Base-by-base conservation (phyloP, 1,140 invertebrate species). In the Aethina tumida region DNA sequence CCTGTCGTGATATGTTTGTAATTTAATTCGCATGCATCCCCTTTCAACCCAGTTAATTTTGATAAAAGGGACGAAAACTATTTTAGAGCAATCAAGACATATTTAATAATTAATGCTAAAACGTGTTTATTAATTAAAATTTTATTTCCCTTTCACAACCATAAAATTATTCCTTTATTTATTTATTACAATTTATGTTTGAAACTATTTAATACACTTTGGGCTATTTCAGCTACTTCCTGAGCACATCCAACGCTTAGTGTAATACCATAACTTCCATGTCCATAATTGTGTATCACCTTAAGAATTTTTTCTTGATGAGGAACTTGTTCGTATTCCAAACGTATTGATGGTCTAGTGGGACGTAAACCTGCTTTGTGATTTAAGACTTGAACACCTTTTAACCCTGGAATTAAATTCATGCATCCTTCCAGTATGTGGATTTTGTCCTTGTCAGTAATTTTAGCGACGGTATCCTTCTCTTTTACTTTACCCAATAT, bases 211-310 rank as follows among this genome's bases (percentile, higher is more conserved):
- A n/a, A n/a, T n/a, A n/a, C 36, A 24, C 48, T 43, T 41, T 64
- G 50, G 10, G 74, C 50, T 21, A 76, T 50, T 8, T 70, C 45
- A 0, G 76, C 58, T 0, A 79, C 79, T 33, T 86, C 69, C 8
- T 64, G 49, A 26, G 80, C 85, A 65, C 85, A 91, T 14, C 89
- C 88, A 81, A 84, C 87, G 48, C 70, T 73, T 2, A 92, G 49
- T 1, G 88, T 90, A 1, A 95, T 71, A 1, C 90, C 91, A 47
- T 79, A 79, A 30, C 89, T 88, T 18, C 89, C 89, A 59, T 94
- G 90, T 2, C 90, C 90, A 55, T 95, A 94, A 65, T 94, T 93
- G 59, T 95, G 88, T 45, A 94, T 77, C 18, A 89, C 58, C 29
- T 39, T 39, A 34, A 65, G 52, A 6, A 42, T 53, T 32, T 61